Conservation (phyloP, 1,140 invertebrate species). For the Dendroctonus ponderosae region DNA sequence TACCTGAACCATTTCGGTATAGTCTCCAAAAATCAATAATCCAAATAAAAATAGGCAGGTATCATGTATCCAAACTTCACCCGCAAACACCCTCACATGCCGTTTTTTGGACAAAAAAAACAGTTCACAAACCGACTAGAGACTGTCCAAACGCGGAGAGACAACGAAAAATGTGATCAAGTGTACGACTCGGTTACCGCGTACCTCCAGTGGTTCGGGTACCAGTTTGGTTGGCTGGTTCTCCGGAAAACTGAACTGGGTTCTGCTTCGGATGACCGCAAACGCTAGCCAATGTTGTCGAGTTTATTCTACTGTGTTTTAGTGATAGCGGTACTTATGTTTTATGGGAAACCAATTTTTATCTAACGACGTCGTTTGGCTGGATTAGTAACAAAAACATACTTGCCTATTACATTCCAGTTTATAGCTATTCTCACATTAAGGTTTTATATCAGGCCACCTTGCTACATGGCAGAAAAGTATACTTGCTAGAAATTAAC, state of each 20-base stretch:
- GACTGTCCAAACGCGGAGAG: neutral
- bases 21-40: neutral
- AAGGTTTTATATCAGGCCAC: too few relatives aligned
- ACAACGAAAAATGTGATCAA: slow-evolving; percentile 10
- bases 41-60: neutral
- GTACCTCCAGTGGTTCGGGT: neutral
- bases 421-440: neutral
- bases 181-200: neutral
- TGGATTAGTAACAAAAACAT: neutral
- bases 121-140: neutral
- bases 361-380: neutral
- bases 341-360: neutral
- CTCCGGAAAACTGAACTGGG: slow-evolving; percentile 32
- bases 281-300: slow-evolving; percentile 23
- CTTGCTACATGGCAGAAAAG: too few relatives aligned
- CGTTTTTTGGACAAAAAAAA: neutral
- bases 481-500: too few relatives aligned
- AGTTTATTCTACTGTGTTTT: too few relatives aligned
- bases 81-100: slow-evolving; percentile 7
- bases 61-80: neutral
- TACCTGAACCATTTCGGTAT: slow-evolving; percentile 9
- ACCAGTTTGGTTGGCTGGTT: slow-evolving; percentile 32
- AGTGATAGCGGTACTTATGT: too few relatives aligned
- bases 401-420: neutral
- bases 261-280: slow-evolving; percentile 27